Evolutionary conservation across 1,140 invertebrate genomes (phyloP).

Genomic region (Macrostomum lignano): DNA sequence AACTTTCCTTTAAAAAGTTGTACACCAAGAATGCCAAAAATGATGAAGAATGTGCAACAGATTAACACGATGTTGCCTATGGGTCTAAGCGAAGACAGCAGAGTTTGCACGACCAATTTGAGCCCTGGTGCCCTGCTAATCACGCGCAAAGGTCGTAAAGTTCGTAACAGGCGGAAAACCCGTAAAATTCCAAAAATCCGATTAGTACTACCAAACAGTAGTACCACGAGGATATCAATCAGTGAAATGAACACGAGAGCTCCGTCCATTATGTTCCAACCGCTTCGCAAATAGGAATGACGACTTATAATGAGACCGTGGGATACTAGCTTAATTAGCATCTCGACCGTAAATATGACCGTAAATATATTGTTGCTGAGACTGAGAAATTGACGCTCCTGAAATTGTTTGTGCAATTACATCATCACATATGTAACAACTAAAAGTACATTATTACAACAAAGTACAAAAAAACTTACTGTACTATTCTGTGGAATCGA

Average conservation of each 20-base stretch:
- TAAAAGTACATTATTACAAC: no score
- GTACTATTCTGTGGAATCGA: constrained; percentile 61
- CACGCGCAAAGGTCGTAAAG: constrained; percentile 68
- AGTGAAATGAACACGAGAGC: constrained; percentile 82
- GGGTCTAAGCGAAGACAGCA: constrained; percentile 76
- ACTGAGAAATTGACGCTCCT: constrained; percentile 56
- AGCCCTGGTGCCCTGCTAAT: constrained; percentile 92
- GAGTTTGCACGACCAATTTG: constrained; percentile 90
- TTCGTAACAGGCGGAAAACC: constrained; percentile 77
- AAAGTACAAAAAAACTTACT: no score
- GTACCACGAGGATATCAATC: constrained; percentile 70
- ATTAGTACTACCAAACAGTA: constrained; percentile 61
- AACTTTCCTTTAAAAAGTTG: constrained; percentile 59
- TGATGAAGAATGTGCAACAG: constrained; percentile 98
- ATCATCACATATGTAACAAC: no score
- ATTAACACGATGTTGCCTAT: constrained; percentile 99
- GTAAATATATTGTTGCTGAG: constrained; percentile 89
- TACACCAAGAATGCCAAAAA: constrained; percentile 92
- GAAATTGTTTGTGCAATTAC: no score
- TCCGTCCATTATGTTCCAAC: constrained; percentile 98
- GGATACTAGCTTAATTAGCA: constrained; percentile 82
- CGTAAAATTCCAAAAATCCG: constrained; percentile 85
- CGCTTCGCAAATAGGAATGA: constrained; percentile 78
- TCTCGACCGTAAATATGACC: constrained; percentile 72
- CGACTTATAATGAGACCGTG: constrained; percentile 71